Evolutionary conservation across 2,888 invertebrate species (phyloP), one percentile per base, ranked within the genome.

Genomic region (Eristalinus aeneus): DNA sequence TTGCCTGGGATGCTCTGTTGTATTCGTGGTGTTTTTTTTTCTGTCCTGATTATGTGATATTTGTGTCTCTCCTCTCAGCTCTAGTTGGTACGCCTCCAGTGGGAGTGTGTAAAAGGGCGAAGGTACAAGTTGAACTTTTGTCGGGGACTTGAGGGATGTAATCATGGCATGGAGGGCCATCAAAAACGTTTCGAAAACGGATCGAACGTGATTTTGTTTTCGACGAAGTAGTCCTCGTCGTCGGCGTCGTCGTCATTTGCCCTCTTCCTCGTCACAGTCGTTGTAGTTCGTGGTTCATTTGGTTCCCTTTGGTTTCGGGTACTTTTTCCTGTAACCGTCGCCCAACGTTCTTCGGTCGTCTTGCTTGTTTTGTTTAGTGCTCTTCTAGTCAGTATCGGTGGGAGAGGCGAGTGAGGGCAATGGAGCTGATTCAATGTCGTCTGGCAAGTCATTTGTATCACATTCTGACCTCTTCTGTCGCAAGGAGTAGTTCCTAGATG

Each of bases 401-500:
- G 46, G 16, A 46, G 46, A 1, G 46, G 46, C 46, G 46, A 16
- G 56, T 20, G 32, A 12, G 20, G 27, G 27, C 27, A 5, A 27
- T 56, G 58, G 16, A 71, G 23, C 58, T 22, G 53, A 61, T 76
- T 76, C 39, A 32, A 60, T 79, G 81, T 81, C 81, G 81, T 76
- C 76, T 80, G 36, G 31, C 68, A 72, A 85, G 72, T 76, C 76
- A 76, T 81, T 85, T 72, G 63, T 58, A 80, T 76, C 68, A 69
- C 76, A 76, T 77, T 85, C 73, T 76, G 85, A 85, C 81, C 85
- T 85, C 76, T 68, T 56, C 56, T 63, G 81, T 77, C 67, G 72
- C 65, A 67, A 79, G 69, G 71, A 79, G 68, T 85, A 83, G 85
- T 80, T 85, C 22, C 58, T 68, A 67, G 65, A 67, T 6, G 16